phyloP scores from a whole-genome alignment of 2,888 invertebrate genomes.

The Chelonus formosanus region DNA sequence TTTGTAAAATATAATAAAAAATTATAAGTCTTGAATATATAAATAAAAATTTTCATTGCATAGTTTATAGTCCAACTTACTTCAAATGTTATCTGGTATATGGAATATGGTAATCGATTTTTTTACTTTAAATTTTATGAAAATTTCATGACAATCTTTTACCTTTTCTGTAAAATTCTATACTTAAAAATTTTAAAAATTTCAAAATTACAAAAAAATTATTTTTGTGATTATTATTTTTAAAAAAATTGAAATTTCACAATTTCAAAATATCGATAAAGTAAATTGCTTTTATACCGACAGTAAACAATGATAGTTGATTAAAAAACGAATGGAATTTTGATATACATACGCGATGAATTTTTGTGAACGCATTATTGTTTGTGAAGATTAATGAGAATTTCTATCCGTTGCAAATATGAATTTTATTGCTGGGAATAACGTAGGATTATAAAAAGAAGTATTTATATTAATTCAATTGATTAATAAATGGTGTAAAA shows the following conservation, averaged over 20 bases:
- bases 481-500: background rate
- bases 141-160: no score
- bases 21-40: no score
- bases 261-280: background rate
- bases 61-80: no score
- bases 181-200: no score
- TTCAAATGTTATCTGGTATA: no score
- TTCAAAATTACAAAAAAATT: background rate
- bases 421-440: no score
- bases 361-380: conserved; percentile 5
- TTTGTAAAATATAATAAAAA: no score
- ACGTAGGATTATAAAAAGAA: background rate
- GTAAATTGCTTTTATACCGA: background rate
- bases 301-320: background rate
- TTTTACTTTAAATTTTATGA: no score
- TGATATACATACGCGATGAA: conserved; percentile 8
- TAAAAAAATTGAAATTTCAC: background rate
- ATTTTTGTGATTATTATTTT: background rate
- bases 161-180: no score
- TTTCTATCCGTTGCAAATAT: no score
- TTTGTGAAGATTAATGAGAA: background rate
- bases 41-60: no score
- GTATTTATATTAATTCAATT: background rate
- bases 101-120: no score
- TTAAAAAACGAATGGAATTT: conserved; percentile 1